A percentile compares a stretch with the other conserved stretches of the same genome.
Evolutionary conservation across 2,113 vertebrate genomes (phyloP).

Genomic region (Asarcornis scutulata): DNA sequence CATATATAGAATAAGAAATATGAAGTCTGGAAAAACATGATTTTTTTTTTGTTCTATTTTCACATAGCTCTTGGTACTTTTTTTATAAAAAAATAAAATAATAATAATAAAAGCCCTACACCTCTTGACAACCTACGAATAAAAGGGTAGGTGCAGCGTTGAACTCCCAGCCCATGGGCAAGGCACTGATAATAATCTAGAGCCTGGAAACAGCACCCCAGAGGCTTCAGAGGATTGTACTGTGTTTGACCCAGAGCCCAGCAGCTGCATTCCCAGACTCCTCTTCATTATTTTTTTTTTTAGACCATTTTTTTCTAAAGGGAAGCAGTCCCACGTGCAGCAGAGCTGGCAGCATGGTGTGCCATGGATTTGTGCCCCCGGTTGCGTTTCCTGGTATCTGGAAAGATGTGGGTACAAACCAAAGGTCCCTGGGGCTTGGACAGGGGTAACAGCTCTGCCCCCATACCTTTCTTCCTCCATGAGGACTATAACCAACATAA

Average conservation of each 20-base stretch:
- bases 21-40: accelerated
- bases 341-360: not conserved
- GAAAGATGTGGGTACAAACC: not conserved
- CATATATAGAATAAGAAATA: not conserved
- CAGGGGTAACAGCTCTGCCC: not conserved
- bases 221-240: not conserved
- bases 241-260: accelerated
- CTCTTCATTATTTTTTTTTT: too few species aligned
- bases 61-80: not conserved
- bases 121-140: not conserved
- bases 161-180: not conserved
- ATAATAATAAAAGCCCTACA: too few species aligned
- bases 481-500: too few species aligned
- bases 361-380: accelerated
- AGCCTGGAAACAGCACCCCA: not conserved
- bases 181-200: not conserved
- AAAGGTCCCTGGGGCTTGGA: accelerated
- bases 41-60: not conserved
- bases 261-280: not conserved
- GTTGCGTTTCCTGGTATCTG: not conserved
- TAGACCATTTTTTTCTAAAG: not conserved
- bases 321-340: not conserved
- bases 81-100: too few species aligned
- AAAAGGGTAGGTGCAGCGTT: not conserved
- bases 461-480: accelerated